These are phyloP conservation scores for Charina bottae DNA, from an alignment of 2,113 vertebrate genomes.

Conservation along the genomic window DNA sequence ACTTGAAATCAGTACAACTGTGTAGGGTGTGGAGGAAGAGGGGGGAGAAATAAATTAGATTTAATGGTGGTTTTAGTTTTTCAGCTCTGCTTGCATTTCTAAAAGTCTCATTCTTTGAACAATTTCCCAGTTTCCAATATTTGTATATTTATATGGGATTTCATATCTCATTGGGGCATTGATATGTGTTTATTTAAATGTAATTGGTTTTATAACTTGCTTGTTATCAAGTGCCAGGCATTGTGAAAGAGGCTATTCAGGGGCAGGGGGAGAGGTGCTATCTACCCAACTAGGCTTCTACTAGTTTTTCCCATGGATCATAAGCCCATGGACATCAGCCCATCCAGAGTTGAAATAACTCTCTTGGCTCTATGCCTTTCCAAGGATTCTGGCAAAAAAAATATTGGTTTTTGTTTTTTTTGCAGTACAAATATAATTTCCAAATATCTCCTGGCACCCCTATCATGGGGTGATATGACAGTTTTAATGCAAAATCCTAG, in stretches of 20 bases:
- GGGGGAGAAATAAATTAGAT: neutral
- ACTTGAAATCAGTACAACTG: neutral
- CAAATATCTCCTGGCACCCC: neutral
- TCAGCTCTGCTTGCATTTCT: neutral
- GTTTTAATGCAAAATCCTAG: neutral
- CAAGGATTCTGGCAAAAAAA: neutral
- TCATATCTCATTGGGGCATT: neutral
- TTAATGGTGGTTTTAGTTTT: conserved; percentile 2
- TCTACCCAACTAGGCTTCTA: neutral
- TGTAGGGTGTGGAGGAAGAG: neutral
- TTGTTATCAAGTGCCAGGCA: neutral
- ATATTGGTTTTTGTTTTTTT: too few relatives aligned
- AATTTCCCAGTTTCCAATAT: neutral
- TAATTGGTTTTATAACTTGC: neutral
- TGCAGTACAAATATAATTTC: neutral
- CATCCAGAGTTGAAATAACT: neutral
- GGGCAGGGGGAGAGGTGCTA: neutral
- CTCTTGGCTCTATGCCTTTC: neutral
- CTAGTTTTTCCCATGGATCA: neutral
- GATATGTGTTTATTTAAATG: conserved; percentile 6
- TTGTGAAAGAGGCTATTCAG: neutral
- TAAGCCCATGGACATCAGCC: neutral
- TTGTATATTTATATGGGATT: neutral
- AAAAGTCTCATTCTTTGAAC: conserved; percentile 1
- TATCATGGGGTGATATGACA: neutral